phyloP scores from a whole-genome alignment of 2,888 invertebrate genomes.

The Caenorhabditis macrosperma region DNA sequence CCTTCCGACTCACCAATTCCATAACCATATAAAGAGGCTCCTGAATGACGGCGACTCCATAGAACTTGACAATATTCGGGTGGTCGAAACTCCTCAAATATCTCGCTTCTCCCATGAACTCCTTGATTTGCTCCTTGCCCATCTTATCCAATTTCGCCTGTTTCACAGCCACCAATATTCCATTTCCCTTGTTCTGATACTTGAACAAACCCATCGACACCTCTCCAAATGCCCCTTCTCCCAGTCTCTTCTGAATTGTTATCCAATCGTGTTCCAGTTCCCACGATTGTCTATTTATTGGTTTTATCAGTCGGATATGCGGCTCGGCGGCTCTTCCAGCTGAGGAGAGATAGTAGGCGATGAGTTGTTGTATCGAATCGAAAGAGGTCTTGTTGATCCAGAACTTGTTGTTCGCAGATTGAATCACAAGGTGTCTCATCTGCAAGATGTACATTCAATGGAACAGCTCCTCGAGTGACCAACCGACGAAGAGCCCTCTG shows the following conservation, averaged over 20 bases:
- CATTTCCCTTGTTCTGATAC: neutral
- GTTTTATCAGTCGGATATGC: constrained; percentile 16
- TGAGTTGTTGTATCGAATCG: constrained; percentile 24
- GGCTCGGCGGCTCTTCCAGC: neutral
- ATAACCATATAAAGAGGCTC: constrained; percentile 67
- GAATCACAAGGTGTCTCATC: constrained; percentile 58
- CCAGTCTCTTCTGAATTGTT: constrained; percentile 65
- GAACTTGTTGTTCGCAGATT: constrained; percentile 17
- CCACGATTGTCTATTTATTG: constrained; percentile 63
- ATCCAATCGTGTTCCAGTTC: constrained; percentile 68
- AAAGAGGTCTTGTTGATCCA: constrained; percentile 44
- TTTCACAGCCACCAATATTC: constrained; percentile 31
- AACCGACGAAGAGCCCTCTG: neutral
- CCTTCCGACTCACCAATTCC: constrained; percentile 57
- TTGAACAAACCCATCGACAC: constrained; percentile 41
- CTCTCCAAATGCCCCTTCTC: constrained; percentile 75
- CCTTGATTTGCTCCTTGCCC: constrained; percentile 70
- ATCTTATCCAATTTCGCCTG: constrained; percentile 65
- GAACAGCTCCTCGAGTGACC: neutral
- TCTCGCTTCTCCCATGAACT: constrained; percentile 67
- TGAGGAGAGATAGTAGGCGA: constrained; percentile 26
- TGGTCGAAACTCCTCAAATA: constrained; percentile 49
- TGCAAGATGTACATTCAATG: neutral
- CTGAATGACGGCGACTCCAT: constrained; percentile 61
- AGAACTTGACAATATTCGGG: constrained; percentile 38